These are phyloP conservation scores for Morone chrysops DNA, from an alignment of 2,113 vertebrate species.

Conservation along the genomic window DNA sequence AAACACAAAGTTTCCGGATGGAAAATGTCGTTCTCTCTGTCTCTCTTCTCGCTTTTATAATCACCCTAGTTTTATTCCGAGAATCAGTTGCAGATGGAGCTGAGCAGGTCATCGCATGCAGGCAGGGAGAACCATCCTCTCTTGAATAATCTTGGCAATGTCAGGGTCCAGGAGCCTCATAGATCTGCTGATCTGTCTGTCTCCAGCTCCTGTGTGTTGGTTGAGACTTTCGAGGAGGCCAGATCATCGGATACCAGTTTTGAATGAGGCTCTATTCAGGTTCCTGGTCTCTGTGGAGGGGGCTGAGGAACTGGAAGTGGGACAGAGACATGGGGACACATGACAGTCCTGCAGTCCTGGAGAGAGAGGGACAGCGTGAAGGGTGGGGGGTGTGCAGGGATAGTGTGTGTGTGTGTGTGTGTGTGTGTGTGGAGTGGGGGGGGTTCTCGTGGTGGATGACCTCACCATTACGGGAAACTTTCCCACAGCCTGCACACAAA, in stretches of 20 bases:
- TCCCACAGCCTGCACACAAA: conserved; percentile 88
- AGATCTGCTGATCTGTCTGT: conserved; percentile 41
- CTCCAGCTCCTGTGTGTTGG: conserved; percentile 4
- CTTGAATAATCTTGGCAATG: conserved; percentile 17
- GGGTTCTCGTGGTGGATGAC: conserved; percentile 79
- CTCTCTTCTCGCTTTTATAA: background rate
- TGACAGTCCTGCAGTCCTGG: conserved; percentile 41
- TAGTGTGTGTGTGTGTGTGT: conserved; percentile 49
- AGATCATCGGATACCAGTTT: conserved; percentile 57
- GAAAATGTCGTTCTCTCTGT: background rate
- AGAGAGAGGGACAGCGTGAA: conserved; percentile 43
- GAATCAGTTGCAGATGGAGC: conserved; percentile 3
- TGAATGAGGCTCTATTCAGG: conserved; percentile 66
- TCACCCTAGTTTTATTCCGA: background rate
- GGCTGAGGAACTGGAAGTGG: conserved; percentile 57
- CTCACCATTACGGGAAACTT: conserved; percentile 86
- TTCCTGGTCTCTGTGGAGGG: conserved; percentile 54
- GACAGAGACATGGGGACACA: conserved; percentile 56
- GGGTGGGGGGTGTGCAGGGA: conserved; percentile 19
- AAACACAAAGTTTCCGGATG: background rate
- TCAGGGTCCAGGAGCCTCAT: conserved; percentile 43
- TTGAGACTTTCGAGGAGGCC: conserved; percentile 32
- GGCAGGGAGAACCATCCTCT: conserved; percentile 3
- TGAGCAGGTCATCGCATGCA: conserved; percentile 6
- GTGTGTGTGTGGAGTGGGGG: conserved; percentile 46